phyloP scores from a whole-genome alignment of 2,888 invertebrate genomes.

The Gari tellinella region DNA sequence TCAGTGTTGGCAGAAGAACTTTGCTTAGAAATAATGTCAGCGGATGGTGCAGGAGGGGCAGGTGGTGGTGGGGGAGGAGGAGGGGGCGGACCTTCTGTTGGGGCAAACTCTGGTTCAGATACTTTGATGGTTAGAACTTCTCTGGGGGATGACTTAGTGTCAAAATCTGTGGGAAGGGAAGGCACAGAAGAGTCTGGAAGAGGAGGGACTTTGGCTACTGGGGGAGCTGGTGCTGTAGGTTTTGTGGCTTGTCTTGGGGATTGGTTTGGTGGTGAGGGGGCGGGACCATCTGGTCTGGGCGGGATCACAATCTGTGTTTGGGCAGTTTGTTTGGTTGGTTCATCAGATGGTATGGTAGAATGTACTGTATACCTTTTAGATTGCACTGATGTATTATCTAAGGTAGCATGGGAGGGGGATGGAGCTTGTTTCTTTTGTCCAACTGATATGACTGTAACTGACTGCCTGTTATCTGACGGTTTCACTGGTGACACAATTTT shows the following conservation, averaged over 20 bases:
- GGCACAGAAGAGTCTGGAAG: too few relatives aligned
- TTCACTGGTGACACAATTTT: conserved; percentile 33
- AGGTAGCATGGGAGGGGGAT: background rate
- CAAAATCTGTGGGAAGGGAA: conserved; percentile 49
- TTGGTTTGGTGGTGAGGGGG: conserved; percentile 61
- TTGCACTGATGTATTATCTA: conserved; percentile 6
- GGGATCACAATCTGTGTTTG: conserved; percentile 49
- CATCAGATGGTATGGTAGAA: conserved; percentile 50
- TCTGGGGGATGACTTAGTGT: conserved; percentile 24
- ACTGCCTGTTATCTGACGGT: conserved; percentile 38
- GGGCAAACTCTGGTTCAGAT: background rate
- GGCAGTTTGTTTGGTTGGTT: conserved; percentile 27
- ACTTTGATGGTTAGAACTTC: background rate
- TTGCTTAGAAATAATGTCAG: conserved; percentile 31
- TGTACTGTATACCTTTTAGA: conserved; percentile 46
- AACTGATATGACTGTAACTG: conserved; percentile 75
- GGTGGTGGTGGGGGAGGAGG: conserved; percentile 62
- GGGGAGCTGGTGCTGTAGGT: conserved; percentile 22
- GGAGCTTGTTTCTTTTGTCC: conserved; percentile 48
- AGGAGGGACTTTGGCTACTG: conserved; percentile 5
- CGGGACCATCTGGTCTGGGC: conserved; percentile 67
- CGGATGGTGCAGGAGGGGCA: conserved; percentile 41
- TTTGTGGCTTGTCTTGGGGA: conserved; percentile 21
- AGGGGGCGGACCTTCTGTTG: conserved; percentile 32
- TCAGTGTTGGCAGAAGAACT: conserved; percentile 48